Evolutionary conservation across 2,797 vertebrate genomes (phyloP), one percentile per base, ranked within the genome.

Genomic region (Pseudochromis fuscus): DNA sequence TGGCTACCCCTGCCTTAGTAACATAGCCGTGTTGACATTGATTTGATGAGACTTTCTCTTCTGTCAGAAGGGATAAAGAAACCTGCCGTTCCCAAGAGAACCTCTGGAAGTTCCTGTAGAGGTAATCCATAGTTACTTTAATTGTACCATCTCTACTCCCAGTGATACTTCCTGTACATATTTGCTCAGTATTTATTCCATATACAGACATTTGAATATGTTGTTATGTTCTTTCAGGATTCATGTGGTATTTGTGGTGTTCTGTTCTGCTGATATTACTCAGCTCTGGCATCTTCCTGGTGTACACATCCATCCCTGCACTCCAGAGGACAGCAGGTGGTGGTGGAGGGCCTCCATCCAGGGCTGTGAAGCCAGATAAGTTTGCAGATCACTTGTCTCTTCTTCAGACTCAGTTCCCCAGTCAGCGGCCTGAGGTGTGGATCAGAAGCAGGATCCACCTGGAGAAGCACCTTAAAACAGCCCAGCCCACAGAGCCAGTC

Each of bases 351-450:
- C 25, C 7, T 19, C 40, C 30, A 40, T 52, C 72, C 35, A 64
- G 0, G 56, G 79, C 75, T 42, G 83, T 87, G 27, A 82, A 70
- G 0, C 40, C 86, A 67, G 89, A 88, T 23, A 72, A 64, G 0
- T 97, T 98, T 85, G 75, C 88, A 44, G 74, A 77, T 15, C 83
- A 88, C 18, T 92, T 98, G 45, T 72, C 88, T 3, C 74, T 80
- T 31, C 75, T 98, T 61, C 59, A 92, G 79, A 59, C 67, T 19
- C 74, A 21, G 15, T 98, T 97, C 52, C 94, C 94, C 0, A 94
- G 89, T 67, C 98, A 99, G 91, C 93, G 80, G 15, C 18, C 87
- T 0, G 88, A 93, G 0, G 67, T 99, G 63, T 98, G 97, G 97
- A 88, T 56, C 5, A 93, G 94, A 0, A 95, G 91, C 33, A 86